Percentiles rank a stretch among this genome's conserved stretches.
Conservation (phyloP, 2,797 vertebrate species). For the Clangula hyemalis region DNA sequence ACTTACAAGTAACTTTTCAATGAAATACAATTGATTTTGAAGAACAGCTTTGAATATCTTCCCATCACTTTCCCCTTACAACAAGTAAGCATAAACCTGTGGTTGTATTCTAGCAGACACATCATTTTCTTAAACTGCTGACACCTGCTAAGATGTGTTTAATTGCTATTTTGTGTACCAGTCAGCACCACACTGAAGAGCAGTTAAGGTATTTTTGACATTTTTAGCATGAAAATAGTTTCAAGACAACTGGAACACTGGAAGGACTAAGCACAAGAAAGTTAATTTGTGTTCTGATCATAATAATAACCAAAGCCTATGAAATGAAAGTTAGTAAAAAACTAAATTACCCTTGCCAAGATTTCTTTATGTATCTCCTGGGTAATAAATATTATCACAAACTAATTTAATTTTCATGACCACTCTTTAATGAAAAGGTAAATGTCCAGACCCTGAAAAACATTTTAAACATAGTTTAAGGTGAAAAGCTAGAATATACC, state of each 20-base stretch:
- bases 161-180: neutral
- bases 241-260: neutral
- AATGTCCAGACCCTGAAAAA: neutral
- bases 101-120: neutral
- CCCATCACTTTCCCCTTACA: neutral
- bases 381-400: neutral
- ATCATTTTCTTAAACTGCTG: neutral
- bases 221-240: neutral
- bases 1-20: neutral
- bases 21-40: neutral
- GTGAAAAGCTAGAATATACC: conserved; percentile 75
- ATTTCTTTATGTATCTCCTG: neutral
- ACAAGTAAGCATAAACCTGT: neutral
- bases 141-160: neutral
- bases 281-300: neutral
- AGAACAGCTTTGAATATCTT: neutral
- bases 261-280: neutral
- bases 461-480: neutral
- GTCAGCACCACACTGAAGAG: neutral
- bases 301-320: neutral
- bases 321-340: neutral
- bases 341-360: neutral
- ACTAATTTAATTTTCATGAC: neutral
- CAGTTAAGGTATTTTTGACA: neutral
- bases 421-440: neutral